A percentile compares a stretch with the other conserved stretches of the same genome.
Conservation (phyloP, 2,888 invertebrate genomes). For the Barypeithes pellucidus region DNA sequence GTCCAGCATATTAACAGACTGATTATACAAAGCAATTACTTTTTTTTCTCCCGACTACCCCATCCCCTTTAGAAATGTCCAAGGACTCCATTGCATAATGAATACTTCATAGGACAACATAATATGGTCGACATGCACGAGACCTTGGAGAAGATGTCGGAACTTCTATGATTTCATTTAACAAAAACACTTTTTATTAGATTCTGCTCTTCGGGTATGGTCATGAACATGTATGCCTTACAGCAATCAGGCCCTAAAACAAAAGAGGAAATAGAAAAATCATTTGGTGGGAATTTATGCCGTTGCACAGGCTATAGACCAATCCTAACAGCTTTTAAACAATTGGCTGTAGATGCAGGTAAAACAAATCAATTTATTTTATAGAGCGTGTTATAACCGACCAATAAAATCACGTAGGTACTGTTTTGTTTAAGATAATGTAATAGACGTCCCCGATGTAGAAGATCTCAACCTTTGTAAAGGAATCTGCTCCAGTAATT, state of each 20-base stretch:
- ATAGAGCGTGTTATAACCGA: too few relatives aligned
- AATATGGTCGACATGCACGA: too few relatives aligned
- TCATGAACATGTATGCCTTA: conserved; percentile 81
- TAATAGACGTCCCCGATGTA: conserved; percentile 62
- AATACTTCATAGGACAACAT: too few relatives aligned
- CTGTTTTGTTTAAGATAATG: conserved; percentile 16
- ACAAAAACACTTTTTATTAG: conserved; percentile 16
- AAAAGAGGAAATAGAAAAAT: conserved; percentile 78
- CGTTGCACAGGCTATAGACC: conserved; percentile 81
- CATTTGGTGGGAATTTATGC: conserved; percentile 82
- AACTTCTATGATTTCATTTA: too few relatives aligned
- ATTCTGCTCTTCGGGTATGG: conserved; percentile 83
- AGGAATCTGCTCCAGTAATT: conserved; percentile 64
- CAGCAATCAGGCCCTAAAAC: conserved; percentile 65
- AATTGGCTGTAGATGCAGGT: conserved; percentile 64
- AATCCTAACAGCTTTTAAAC: conserved; percentile 78
- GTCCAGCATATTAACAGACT: too few relatives aligned
- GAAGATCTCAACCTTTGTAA: conserved; percentile 65
- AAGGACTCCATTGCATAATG: too few relatives aligned
- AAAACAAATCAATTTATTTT: background rate
- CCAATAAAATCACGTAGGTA: too few relatives aligned
- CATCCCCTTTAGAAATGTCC: too few relatives aligned
- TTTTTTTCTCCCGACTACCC: too few relatives aligned
- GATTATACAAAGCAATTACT: too few relatives aligned
- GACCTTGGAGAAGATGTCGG: too few relatives aligned